Base-by-base conservation (phyloP, 2,888 invertebrate species). In the Pollenia griseotomentosa region DNA sequence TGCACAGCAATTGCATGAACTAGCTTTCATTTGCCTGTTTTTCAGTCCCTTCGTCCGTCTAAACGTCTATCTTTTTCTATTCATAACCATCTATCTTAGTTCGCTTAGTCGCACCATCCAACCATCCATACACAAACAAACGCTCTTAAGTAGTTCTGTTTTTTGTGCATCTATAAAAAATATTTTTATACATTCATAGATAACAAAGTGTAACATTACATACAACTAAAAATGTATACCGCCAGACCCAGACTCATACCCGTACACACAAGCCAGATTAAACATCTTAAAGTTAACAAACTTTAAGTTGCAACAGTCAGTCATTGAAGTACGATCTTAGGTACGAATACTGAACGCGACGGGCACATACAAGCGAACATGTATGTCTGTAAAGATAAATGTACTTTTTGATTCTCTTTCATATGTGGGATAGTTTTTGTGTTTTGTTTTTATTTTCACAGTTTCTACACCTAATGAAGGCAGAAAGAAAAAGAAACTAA, bases 261-360 rank as follows among this genome's bases (percentile, higher is more conserved):
- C n/a, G 33, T 82, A 78, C 44, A 75, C 66, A 73, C 14, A 70
- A 83, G 70, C 75, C 61, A 83, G 83, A 75, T 79, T 83, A 75
- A 57, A 86, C 74, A 79, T 82, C 82, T 78, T 82, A 86, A 86
- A 79, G 81, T 81, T 81, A 81, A 81, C 81, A 81, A 81, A 81
- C 81, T 81, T 74, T 55, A 66, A 57, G 73, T 81, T 83, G 75
- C 68, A 70, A 51, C 68, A 77, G 68, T 61, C 48, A 51, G 48
- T 12, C 68, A 65, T 11, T 57, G 53, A 14, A 44, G 44, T 44
- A 46, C 46, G 23, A 66, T 7, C 19, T 46, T 33, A 46, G 11
- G 12, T 46, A 46, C 46, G 46, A 46, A 46, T 12, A 59, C 16
- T 42, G 46, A 10, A 12, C 6, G 6, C 65, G 46, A 73, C 65